Conservation (phyloP, 2,888 invertebrate genomes). For the Phaonia tiefii region DNA sequence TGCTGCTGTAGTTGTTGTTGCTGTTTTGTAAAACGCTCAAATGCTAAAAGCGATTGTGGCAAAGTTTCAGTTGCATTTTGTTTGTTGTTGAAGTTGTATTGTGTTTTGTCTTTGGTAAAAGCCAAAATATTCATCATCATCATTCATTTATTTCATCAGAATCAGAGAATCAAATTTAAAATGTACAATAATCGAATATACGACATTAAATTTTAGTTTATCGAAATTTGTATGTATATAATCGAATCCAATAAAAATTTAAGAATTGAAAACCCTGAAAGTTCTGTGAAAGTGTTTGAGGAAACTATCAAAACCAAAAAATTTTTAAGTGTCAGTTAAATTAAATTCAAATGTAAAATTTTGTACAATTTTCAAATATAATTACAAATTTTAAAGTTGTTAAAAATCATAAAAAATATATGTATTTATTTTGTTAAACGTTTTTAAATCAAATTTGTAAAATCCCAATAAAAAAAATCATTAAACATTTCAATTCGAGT, state of each 20-base stretch:
- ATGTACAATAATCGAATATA: no score
- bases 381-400: no score
- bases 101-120: constrained; percentile 35
- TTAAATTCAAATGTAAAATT: neutral
- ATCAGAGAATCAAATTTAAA: no score
- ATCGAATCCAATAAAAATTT: no score
- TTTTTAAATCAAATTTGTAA: neutral
- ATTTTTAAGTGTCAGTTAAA: neutral
- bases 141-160: no score
- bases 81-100: constrained; percentile 69
- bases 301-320: constrained; percentile 4
- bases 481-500: neutral
- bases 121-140: no score
- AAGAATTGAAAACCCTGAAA: neutral
- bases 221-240: neutral
- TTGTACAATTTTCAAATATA: no score
- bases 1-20: constrained; percentile 36
- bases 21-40: constrained; percentile 62
- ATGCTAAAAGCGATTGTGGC: constrained; percentile 66
- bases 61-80: constrained; percentile 72
- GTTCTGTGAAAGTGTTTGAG: neutral
- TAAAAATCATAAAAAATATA: neutral
- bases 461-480: neutral
- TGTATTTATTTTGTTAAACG: neutral
- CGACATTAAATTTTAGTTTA: no score